Evolutionary conservation across 2,888 invertebrate species (phyloP).

Genomic region (Aquatica leii): DNA sequence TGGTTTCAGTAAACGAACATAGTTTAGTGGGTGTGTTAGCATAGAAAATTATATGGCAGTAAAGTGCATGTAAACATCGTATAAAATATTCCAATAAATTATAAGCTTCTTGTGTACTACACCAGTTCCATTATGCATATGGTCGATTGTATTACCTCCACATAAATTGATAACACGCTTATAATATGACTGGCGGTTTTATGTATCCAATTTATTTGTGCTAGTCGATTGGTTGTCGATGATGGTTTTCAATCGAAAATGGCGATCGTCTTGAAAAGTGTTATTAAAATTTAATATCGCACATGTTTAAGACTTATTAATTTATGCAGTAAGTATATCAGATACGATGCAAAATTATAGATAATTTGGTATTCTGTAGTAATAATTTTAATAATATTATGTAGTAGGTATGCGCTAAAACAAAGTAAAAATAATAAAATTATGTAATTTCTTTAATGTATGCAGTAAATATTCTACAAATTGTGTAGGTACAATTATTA

Average conservation of each 20-base stretch:
- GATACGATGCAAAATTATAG: no score
- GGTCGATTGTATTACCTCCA: constrained; percentile 38
- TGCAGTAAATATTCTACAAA: no score
- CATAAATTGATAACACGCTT: constrained; percentile 42
- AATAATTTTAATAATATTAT: no score
- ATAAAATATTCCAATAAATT: constrained; percentile 4
- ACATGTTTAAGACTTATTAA: no score
- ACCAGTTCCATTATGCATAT: not conserved
- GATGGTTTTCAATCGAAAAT: constrained; percentile 25
- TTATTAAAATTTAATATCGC: no score
- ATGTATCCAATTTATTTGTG: constrained; percentile 40
- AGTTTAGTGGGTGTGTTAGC: constrained; percentile 41
- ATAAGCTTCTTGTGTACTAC: no score
- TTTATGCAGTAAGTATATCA: no score
- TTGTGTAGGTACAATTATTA: no score
- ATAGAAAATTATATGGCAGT: constrained; percentile 42
- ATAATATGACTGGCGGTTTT: constrained; percentile 39
- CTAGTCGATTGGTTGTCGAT: constrained; percentile 38
- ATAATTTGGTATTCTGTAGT: no score
- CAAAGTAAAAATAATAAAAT: no score
- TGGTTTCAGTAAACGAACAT: constrained; percentile 7
- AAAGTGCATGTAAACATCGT: constrained; percentile 33
- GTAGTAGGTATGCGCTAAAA: no score
- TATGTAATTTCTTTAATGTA: no score
- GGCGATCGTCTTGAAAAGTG: constrained; percentile 4